Percentiles rank a stretch among this genome's conserved stretches.
These are phyloP conservation scores for Empidonax traillii DNA, from an alignment of 2,113 vertebrate genomes.

Conservation along the genomic window DNA sequence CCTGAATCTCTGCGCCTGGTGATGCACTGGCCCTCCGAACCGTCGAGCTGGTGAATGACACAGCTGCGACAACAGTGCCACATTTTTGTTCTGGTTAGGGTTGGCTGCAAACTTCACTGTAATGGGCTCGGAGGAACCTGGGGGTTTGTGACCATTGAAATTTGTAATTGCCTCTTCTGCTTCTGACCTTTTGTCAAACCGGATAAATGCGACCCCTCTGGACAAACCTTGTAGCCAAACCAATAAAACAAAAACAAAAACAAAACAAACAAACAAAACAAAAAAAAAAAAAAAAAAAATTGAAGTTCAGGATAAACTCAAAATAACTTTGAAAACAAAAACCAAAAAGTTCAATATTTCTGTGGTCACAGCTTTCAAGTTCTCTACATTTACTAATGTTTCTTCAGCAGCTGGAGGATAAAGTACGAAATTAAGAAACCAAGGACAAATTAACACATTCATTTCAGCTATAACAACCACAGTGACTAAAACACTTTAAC, in stretches of 20 bases:
- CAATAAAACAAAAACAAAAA: slow-evolving; percentile 29
- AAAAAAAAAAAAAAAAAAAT: neutral
- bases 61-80: slow-evolving; percentile 92
- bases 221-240: slow-evolving; percentile 84
- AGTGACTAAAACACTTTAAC: neutral
- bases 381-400: neutral
- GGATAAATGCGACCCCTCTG: slow-evolving; percentile 95
- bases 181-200: slow-evolving; percentile 94
- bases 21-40: slow-evolving; percentile 94
- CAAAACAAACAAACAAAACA: neutral
- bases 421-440: slow-evolving; percentile 25
- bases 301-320: slow-evolving; percentile 26
- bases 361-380: slow-evolving; percentile 27
- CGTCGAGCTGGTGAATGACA: slow-evolving; percentile 93
- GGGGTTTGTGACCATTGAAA: slow-evolving; percentile 96
- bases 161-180: slow-evolving; percentile 95
- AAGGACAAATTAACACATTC: slow-evolving; percentile 8
- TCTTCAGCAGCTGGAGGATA: neutral
- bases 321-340: slow-evolving; percentile 65
- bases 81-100: slow-evolving; percentile 96
- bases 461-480: neutral
- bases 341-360: slow-evolving; percentile 34
- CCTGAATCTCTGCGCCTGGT: slow-evolving; percentile 98
- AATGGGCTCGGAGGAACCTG: slow-evolving; percentile 90
- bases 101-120: slow-evolving; percentile 97